These are phyloP conservation scores for Lutjanus erythropterus DNA, from an alignment of 2,113 vertebrate genomes.

Conservation along the genomic window DNA sequence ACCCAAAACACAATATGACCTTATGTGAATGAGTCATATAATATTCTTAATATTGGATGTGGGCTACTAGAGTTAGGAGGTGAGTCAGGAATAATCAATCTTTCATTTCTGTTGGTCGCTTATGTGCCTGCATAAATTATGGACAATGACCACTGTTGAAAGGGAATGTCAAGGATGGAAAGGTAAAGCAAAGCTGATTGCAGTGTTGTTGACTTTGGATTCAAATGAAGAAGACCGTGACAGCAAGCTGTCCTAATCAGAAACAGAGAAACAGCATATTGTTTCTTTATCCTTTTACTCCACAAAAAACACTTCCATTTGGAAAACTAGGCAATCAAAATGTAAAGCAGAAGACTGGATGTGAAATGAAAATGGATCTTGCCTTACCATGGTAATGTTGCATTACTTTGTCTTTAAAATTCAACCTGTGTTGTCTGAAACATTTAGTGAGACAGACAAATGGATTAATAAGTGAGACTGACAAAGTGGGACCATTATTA, in stretches of 20 bases:
- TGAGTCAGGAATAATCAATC: background rate
- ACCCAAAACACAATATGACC: background rate
- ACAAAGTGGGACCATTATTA: background rate
- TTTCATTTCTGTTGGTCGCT: background rate
- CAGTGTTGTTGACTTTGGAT: background rate
- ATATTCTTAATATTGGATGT: background rate
- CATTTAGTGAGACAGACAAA: background rate
- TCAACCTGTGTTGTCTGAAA: conserved; percentile 1
- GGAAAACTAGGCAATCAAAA: background rate
- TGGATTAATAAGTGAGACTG: too few relatives aligned
- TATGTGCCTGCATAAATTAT: background rate
- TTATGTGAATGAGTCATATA: background rate
- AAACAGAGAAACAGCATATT: background rate
- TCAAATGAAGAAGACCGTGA: background rate
- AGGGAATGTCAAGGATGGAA: background rate
- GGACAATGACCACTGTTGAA: background rate
- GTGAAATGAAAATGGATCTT: background rate
- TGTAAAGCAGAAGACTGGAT: background rate
- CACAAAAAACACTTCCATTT: background rate
- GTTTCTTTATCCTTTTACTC: background rate
- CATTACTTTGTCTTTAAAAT: background rate
- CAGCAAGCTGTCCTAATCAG: background rate
- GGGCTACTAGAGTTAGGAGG: background rate
- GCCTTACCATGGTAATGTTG: background rate
- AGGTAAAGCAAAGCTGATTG: background rate